Conservation (phyloP, 2,888 invertebrate species). For the Lasioglossum figueresi region DNA sequence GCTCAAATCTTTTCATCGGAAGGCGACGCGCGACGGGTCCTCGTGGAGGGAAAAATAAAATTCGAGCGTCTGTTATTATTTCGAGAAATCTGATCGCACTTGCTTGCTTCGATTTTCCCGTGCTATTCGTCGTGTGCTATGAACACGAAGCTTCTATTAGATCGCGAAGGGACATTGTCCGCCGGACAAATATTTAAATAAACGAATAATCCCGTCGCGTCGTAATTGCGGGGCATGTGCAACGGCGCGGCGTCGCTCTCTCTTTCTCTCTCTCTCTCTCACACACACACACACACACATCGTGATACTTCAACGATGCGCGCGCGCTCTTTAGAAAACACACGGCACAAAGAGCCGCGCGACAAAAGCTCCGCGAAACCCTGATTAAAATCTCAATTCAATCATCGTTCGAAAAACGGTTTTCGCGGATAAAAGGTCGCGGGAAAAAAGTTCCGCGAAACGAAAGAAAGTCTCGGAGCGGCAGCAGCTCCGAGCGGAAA, state of each 20-base stretch:
- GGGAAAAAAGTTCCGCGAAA: not conserved
- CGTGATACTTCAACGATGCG: not conserved
- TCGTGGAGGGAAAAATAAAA: not conserved
- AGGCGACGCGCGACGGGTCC: accelerated
- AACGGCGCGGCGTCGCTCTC: not conserved
- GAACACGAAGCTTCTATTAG: not conserved
- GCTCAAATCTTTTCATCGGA: not conserved
- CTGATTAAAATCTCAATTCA: not conserved
- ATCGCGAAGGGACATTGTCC: not conserved
- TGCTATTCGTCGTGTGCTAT: not conserved
- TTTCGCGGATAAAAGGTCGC: not conserved
- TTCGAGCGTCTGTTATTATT: not conserved
- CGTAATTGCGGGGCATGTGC: not conserved
- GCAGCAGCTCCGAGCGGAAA: not conserved
- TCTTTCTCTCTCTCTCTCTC: not conserved
- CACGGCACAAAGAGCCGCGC: not conserved
- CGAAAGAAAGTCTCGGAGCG: not conserved
- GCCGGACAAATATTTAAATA: not conserved
- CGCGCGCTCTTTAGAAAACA: not conserved
- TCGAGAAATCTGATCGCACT: not conserved
- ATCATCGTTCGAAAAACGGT: not conserved
- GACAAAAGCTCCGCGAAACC: not conserved
- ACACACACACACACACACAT: too few relatives aligned
- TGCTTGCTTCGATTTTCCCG: not conserved
- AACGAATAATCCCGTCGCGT: not conserved